Base-by-base conservation (phyloP, 2,113 vertebrate species). In the Burhinus bistriatus region DNA sequence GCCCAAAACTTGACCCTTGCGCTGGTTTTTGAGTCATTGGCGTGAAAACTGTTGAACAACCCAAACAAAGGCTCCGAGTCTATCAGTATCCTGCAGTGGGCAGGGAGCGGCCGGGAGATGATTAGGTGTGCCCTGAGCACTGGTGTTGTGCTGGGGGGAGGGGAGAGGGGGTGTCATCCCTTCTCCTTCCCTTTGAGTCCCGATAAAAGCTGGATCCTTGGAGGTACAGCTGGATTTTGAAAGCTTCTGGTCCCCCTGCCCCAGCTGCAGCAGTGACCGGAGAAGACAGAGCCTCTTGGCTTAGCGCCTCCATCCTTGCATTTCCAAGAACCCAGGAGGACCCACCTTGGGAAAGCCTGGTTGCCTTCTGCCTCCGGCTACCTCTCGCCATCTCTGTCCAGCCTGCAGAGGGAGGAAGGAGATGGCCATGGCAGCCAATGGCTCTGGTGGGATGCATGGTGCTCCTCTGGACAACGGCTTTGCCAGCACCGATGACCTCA, bases 341-440 rank as follows among this genome's bases (percentile, higher is more conserved):
- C 15, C 15, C 70, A 73, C 26, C 51, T 25, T 15, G 66, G 38
- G 70, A 36, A 78, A 49, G 5, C 12, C 45, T 2, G 0, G 8
- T 49, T 26, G 42, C 15, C 59, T 47, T 12, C 25, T 47, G 27
- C 21, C 68, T 93, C 66, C 97, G n/a, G 3, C 25, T 49, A 27
- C 21, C 62, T 94, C 66, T 97, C n/a, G 3, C 90, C 83, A 62
- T 92, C 54, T 40, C 58, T 90, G 81, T 81, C 34, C 68, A 90
- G 92, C 69, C 36, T 16, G 22, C 3, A 1, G 79, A 54, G 45
- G 75, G 68, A 65, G 92, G 82, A 91, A 70, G 80, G 59, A 85
- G 66, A 23, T 16, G 9, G 19, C 34, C 58, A 98, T 98, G 29
- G 78, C 79, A 38, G 97, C 89, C 68, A 96, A 98, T 18, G 27